Percentiles rank a stretch among this genome's conserved stretches.
Conservation (phyloP, 2,888 invertebrate genomes). For the Biston betularia region DNA sequence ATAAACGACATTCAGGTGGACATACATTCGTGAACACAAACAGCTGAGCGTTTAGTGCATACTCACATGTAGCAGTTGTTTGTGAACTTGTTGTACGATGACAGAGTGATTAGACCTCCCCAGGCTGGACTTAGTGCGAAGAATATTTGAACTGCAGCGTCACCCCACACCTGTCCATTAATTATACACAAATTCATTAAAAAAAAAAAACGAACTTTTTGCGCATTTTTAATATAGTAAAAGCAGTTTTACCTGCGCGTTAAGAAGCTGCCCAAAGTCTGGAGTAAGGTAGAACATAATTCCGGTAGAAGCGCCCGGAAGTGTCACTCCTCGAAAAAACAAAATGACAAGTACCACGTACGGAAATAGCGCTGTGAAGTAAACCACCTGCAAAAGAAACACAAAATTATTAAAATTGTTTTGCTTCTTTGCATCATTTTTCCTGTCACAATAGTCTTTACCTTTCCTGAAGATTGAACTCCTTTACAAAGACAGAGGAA, state of each 20-base stretch:
- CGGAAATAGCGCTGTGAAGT: constrained; percentile 92
- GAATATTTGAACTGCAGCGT: constrained; percentile 95
- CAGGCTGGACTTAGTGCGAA: constrained; percentile 95
- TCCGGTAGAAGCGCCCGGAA: constrained; percentile 92
- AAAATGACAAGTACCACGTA: constrained; percentile 91
- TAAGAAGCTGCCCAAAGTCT: constrained; percentile 90
- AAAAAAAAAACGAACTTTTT: not conserved
- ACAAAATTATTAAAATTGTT: not conserved
- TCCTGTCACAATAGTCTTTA: constrained; percentile 43
- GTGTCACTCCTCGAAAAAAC: constrained; percentile 91
- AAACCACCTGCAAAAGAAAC: constrained; percentile 85
- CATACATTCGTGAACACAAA: constrained; percentile 9
- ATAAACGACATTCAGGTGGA: constrained; percentile 17
- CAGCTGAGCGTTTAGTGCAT: constrained; percentile 11
- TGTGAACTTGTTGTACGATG: constrained; percentile 94
- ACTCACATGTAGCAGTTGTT: constrained; percentile 92
- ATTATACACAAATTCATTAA: not conserved
- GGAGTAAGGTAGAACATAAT: constrained; percentile 93
- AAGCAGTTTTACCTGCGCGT: constrained; percentile 86
- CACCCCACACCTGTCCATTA: constrained; percentile 89
- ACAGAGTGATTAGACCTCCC: constrained; percentile 94
- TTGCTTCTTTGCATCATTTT: not conserved
- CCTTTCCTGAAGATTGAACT: constrained; percentile 92
- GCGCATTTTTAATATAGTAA: not conserved
- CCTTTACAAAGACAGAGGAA: constrained; percentile 92